These are phyloP conservation scores for Rhodeus uyekii DNA, from an alignment of 2,797 vertebrate species.

Conservation along the genomic window DNA sequence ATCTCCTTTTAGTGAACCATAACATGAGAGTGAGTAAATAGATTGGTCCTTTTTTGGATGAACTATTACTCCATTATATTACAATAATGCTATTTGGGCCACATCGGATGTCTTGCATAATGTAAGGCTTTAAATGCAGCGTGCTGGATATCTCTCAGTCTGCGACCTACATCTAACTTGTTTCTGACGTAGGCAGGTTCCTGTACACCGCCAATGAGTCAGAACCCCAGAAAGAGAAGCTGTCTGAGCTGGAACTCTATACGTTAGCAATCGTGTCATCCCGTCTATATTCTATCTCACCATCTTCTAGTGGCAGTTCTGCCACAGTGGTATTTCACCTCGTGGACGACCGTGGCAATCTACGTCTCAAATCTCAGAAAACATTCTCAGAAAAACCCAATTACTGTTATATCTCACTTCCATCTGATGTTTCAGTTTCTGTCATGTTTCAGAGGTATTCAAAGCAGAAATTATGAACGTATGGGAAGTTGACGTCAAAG, in stretches of 20 bases:
- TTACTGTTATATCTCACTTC: not conserved
- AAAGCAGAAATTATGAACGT: not conserved
- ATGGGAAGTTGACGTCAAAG: not conserved
- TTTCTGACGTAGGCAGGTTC: slow-evolving; percentile 61
- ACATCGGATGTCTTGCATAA: slow-evolving; percentile 48
- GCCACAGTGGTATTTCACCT: not conserved
- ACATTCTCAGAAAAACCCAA: slow-evolving; percentile 17
- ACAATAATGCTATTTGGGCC: slow-evolving; percentile 26
- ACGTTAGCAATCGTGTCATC: slow-evolving; percentile 35
- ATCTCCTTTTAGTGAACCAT: not conserved
- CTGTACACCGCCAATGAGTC: slow-evolving; percentile 68
- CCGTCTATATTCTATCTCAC: too few relatives aligned
- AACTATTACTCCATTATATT: not conserved
- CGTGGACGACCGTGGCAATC: not conserved
- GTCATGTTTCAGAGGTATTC: not conserved
- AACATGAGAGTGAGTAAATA: not conserved
- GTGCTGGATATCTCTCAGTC: slow-evolving; percentile 51
- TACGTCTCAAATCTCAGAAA: slow-evolving; percentile 4
- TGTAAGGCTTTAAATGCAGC: slow-evolving; percentile 44
- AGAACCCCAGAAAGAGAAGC: slow-evolving; percentile 52
- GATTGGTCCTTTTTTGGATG: not conserved
- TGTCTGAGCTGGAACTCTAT: slow-evolving; percentile 53
- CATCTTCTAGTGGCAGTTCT: not conserved
- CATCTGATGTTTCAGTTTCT: slow-evolving; percentile 7
- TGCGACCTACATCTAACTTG: slow-evolving; percentile 66